A percentile compares a stretch with the other conserved stretches of the same genome.
Evolutionary conservation across 2,888 invertebrate genomes (phyloP).

Genomic region (Steinernema hermaphroditum): DNA sequence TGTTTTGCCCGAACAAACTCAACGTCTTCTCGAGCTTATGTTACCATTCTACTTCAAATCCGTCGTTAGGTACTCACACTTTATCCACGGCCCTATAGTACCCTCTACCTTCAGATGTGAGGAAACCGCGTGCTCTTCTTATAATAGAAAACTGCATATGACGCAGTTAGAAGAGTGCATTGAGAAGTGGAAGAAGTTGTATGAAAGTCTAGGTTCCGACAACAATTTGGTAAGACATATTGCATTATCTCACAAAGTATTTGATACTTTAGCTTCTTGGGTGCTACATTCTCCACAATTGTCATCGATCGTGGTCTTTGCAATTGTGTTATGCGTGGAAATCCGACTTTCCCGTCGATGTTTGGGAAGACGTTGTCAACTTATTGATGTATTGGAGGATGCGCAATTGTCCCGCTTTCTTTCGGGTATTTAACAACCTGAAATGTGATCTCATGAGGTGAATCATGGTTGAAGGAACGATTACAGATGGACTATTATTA

Average conservation of each 20-base stretch:
- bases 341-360: neutral
- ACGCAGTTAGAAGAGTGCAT: slow-evolving; percentile 1
- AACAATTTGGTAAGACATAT: neutral
- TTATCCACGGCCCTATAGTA: neutral
- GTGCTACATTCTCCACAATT: slow-evolving; percentile 7
- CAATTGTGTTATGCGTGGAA: slow-evolving; percentile 3
- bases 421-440: neutral
- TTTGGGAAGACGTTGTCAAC: neutral
- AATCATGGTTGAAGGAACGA: neutral
- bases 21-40: neutral
- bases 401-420: neutral
- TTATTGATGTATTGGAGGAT: neutral
- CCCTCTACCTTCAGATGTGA: neutral
- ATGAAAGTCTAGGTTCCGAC: neutral
- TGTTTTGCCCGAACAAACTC: neutral
- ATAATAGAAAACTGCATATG: neutral
- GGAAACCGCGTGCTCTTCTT: neutral
- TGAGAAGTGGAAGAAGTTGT: neutral
- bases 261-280: neutral
- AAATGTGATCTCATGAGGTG: neutral
- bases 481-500: neutral
- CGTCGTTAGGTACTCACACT: neutral
- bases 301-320: neutral
- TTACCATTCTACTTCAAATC: neutral
- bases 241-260: neutral